These are phyloP conservation scores for Cnemophilus loriae DNA, from an alignment of 2,113 vertebrate genomes.

Conservation along the genomic window DNA sequence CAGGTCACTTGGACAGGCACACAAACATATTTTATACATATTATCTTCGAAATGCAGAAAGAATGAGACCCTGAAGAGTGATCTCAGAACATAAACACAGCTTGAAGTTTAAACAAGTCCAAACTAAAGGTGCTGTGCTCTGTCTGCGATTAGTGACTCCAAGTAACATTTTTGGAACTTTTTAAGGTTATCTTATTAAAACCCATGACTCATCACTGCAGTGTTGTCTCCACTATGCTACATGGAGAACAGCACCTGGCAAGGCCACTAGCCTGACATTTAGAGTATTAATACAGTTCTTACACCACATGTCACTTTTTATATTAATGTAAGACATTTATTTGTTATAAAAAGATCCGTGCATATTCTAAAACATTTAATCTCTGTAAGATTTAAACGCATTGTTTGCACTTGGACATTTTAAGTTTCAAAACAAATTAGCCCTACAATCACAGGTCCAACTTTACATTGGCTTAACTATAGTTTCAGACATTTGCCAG, in stretches of 20 bases:
- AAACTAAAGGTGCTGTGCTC: background rate
- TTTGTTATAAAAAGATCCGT: background rate
- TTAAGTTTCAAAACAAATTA: background rate
- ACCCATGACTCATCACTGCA: background rate
- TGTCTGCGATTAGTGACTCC: fast-evolving
- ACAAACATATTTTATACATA: background rate
- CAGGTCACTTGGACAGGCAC: background rate
- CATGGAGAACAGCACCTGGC: background rate
- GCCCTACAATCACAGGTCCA: background rate
- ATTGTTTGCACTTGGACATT: background rate
- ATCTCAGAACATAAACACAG: background rate
- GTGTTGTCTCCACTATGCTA: background rate
- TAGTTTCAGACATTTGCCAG: background rate
- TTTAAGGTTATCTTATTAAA: background rate
- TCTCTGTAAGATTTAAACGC: background rate
- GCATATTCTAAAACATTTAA: background rate
- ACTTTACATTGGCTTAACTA: background rate
- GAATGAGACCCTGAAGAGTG: background rate
- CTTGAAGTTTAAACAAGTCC: background rate
- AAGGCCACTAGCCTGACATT: background rate
- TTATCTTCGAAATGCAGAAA: background rate
- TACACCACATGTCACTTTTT: background rate
- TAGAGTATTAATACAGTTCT: background rate
- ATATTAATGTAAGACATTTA: background rate
- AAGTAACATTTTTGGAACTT: background rate